A percentile compares a stretch with the other conserved stretches of the same genome.
Evolutionary conservation across 2,113 vertebrate species (phyloP).

Genomic region (Reinhardtius hippoglossoides): DNA sequence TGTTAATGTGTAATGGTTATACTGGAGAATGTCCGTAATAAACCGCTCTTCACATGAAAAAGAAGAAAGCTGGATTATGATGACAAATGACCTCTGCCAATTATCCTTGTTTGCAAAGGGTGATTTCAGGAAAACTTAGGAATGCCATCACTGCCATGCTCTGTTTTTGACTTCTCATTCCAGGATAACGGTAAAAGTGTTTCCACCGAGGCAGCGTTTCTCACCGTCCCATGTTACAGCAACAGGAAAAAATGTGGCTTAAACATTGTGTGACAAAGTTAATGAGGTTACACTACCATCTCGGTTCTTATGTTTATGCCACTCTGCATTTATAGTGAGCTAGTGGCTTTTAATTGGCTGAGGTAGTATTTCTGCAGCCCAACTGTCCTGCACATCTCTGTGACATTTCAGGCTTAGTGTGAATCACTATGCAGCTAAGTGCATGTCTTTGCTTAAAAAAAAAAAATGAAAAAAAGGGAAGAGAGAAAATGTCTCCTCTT

Average conservation of each 20-base stretch:
- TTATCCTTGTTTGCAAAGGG: neutral
- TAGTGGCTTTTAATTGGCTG: constrained; percentile 74
- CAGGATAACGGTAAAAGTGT: neutral
- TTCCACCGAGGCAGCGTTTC: constrained; percentile 15
- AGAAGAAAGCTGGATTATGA: too few species aligned
- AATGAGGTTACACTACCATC: constrained; percentile 72
- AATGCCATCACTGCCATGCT: too few species aligned
- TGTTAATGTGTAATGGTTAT: too few species aligned
- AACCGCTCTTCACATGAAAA: neutral
- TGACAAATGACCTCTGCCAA: too few species aligned
- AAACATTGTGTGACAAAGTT: constrained; percentile 68
- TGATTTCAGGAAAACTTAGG: constrained; percentile 3
- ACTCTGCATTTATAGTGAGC: constrained; percentile 55
- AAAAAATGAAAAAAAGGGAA: constrained; percentile 5
- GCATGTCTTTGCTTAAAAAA: constrained; percentile 42
- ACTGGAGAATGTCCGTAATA: too few species aligned
- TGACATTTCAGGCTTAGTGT: constrained; percentile 75
- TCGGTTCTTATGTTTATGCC: constrained; percentile 68
- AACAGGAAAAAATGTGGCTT: constrained; percentile 44
- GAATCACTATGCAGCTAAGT: constrained; percentile 68
- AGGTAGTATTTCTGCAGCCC: constrained; percentile 48
- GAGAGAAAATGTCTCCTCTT: constrained; percentile 58
- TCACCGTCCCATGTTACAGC: constrained; percentile 34
- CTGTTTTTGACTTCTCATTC: too few species aligned
- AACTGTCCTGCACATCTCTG: constrained; percentile 54